phyloP scores from a whole-genome alignment of 1,140 invertebrate species.

The Ditylenchus dipsaci region DNA sequence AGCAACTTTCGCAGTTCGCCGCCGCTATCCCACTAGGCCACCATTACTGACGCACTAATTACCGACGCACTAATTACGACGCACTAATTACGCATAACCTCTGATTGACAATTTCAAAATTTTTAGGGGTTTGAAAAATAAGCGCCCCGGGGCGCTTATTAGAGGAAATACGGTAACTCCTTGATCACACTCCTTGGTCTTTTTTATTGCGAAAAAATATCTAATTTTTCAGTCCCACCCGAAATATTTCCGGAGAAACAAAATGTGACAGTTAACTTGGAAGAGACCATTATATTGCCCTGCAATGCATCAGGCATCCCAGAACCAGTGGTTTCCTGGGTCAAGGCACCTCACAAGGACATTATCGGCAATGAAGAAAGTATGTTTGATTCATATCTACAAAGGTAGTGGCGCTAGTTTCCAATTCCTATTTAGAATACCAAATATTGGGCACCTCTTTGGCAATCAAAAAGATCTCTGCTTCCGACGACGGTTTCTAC shows the following conservation, averaged over 20 bases:
- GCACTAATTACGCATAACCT: too few relatives aligned
- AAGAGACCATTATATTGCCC: constrained; percentile 43
- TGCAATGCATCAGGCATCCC: constrained; percentile 59
- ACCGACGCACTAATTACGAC: too few relatives aligned
- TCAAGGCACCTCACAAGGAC: constrained; percentile 45
- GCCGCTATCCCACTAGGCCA: too few relatives aligned
- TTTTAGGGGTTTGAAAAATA: too few relatives aligned
- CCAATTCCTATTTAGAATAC: constrained; percentile 34
- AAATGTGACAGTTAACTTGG: constrained; percentile 39
- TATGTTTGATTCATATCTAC: constrained; percentile 10
- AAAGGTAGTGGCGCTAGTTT: background rate
- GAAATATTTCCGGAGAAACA: constrained; percentile 41
- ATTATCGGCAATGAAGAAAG: constrained; percentile 43
- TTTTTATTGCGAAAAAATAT: constrained; percentile 6
- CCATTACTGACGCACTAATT: too few relatives aligned
- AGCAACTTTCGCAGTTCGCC: too few relatives aligned
- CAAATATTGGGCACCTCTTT: constrained; percentile 60
- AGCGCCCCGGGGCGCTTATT: too few relatives aligned
- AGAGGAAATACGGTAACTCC: background rate
- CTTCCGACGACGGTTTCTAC: constrained; percentile 75
- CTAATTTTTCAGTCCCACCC: constrained; percentile 45
- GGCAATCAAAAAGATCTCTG: constrained; percentile 71
- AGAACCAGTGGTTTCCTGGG: constrained; percentile 57
- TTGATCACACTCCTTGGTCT: background rate
- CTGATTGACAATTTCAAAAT: too few relatives aligned